These are phyloP conservation scores for Nomada lathburiana DNA, from an alignment of 2,888 invertebrate genomes.

Conservation along the genomic window DNA sequence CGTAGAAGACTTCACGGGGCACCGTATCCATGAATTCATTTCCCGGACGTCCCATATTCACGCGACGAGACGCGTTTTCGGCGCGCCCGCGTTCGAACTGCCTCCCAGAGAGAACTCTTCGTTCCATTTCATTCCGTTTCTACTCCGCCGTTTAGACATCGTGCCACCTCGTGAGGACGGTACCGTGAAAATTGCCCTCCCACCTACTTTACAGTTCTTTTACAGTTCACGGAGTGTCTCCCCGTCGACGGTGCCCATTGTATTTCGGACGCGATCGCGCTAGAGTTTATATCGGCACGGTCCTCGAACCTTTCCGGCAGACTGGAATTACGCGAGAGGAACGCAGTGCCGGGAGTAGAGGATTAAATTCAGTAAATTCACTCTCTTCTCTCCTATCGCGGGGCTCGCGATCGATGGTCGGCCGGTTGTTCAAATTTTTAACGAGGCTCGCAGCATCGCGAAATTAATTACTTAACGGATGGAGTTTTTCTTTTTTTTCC, in stretches of 20 bases:
- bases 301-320: background rate
- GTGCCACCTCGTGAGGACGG: background rate
- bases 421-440: slow-evolving; percentile 64
- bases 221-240: too few species aligned
- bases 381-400: slow-evolving; percentile 34
- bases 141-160: slow-evolving; percentile 5
- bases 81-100: background rate
- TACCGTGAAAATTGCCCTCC: slow-evolving; percentile 15
- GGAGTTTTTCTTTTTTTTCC: slow-evolving; percentile 46
- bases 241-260: background rate
- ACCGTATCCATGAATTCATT: slow-evolving; percentile 52
- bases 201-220: background rate
- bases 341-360: background rate
- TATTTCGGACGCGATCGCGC: background rate
- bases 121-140: background rate
- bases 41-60: slow-evolving; percentile 53
- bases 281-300: background rate
- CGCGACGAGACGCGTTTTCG: slow-evolving; percentile 25
- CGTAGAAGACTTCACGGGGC: slow-evolving; percentile 57
- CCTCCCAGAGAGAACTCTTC: background rate
- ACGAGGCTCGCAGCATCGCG: slow-evolving; percentile 60
- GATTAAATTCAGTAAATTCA: slow-evolving; percentile 52
- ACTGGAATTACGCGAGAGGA: slow-evolving; percentile 11
- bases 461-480: slow-evolving; percentile 68
- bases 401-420: slow-evolving; percentile 54